These are phyloP conservation scores for Anomalospiza imberbis DNA, from an alignment of 2,797 vertebrate genomes.

Conservation along the genomic window DNA sequence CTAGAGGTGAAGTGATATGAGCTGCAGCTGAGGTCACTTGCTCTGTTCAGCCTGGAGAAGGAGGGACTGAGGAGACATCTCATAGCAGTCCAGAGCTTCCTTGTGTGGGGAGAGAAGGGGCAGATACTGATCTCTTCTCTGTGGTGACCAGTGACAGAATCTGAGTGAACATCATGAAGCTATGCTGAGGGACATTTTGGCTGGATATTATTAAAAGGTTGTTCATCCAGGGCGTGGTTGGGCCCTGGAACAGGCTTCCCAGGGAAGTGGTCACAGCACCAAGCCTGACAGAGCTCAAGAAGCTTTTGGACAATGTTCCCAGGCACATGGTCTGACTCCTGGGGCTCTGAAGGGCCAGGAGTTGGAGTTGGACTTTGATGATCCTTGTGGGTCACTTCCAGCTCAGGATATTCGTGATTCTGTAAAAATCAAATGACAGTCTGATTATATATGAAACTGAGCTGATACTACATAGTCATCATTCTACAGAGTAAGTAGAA, in stretches of 20 bases:
- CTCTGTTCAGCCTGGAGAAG: neutral
- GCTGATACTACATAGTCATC: neutral
- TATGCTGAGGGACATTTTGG: too few species aligned
- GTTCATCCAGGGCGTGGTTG: neutral
- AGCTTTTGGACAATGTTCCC: neutral
- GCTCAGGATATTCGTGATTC: neutral
- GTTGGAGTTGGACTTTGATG: neutral
- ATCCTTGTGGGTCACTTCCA: neutral
- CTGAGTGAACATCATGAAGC: too few species aligned
- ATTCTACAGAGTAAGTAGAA: neutral
- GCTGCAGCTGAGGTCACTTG: neutral
- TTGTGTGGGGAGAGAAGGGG: neutral
- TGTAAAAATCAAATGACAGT: neutral
- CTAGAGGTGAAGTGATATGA: fast-evolving
- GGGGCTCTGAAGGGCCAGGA: neutral
- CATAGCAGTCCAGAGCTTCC: neutral
- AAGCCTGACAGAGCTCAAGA: neutral
- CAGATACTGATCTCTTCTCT: neutral
- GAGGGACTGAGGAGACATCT: neutral
- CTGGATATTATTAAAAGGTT: too few species aligned
- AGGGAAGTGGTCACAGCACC: neutral
- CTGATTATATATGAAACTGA: neutral
- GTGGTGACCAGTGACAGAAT: too few species aligned
- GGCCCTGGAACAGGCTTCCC: neutral
- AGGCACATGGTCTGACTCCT: neutral